Percentiles rank a stretch among this genome's conserved stretches.
These are phyloP conservation scores for Cygnus buccinator DNA, from an alignment of 2,113 vertebrate genomes.

Conservation along the genomic window DNA sequence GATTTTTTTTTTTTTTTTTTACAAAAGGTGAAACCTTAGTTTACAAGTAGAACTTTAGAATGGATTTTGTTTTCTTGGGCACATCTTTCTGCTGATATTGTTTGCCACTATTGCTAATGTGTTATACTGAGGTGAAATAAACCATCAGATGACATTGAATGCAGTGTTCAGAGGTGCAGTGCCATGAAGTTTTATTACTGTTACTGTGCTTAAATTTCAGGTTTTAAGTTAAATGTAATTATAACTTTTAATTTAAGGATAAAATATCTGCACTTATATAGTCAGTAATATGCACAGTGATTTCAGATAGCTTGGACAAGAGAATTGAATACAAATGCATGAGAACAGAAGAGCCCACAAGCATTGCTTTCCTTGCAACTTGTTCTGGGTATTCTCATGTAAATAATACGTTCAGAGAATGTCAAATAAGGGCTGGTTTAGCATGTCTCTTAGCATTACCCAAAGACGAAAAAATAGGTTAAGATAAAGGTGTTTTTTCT, in stretches of 20 bases:
- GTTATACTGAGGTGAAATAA: background rate
- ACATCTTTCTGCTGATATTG: rapidly evolving
- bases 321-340: background rate
- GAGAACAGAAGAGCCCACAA: background rate
- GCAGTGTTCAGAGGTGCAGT: rapidly evolving
- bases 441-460: background rate
- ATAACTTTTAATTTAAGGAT: background rate
- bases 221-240: background rate
- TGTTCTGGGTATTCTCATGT: background rate
- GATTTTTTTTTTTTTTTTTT: background rate
- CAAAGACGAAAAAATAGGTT: background rate
- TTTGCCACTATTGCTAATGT: background rate
- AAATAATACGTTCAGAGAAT: background rate
- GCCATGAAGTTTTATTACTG: background rate
- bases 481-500: background rate
- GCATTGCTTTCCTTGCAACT: background rate
- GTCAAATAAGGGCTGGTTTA: background rate
- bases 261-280: rapidly evolving
- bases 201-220: background rate
- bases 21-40: rapidly evolving
- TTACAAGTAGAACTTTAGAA: background rate
- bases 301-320: background rate
- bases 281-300: background rate
- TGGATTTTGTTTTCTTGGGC: background rate
- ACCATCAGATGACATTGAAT: background rate